These are phyloP conservation scores for Corvus hawaiiensis DNA, from an alignment of 2,113 vertebrate species.

Conservation along the genomic window DNA sequence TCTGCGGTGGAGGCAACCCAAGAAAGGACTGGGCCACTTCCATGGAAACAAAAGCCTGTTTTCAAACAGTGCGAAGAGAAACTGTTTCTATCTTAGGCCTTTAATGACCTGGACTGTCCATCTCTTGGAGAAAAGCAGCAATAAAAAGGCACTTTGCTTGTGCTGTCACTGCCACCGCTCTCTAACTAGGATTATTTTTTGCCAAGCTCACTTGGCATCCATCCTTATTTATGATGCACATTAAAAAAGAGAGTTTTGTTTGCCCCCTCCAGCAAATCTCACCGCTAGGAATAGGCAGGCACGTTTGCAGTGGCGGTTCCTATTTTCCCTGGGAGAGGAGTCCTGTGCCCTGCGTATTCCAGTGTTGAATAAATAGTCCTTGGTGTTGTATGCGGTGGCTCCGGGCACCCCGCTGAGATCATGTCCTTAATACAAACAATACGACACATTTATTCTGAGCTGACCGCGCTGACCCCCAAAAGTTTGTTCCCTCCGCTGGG, in stretches of 20 bases:
- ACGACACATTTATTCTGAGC: slow-evolving; percentile 86
- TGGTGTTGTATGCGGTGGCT: slow-evolving; percentile 68
- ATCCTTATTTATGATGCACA: slow-evolving; percentile 11
- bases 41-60: slow-evolving; percentile 77
- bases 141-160: slow-evolving; percentile 27
- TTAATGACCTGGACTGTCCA: slow-evolving; percentile 73
- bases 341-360: slow-evolving; percentile 60
- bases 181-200: slow-evolving; percentile 10
- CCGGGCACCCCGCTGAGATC: slow-evolving; percentile 91
- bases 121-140: slow-evolving; percentile 21
- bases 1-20: slow-evolving; percentile 23
- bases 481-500: slow-evolving; percentile 87
- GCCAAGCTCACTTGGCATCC: background rate
- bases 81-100: slow-evolving; percentile 69
- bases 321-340: slow-evolving; percentile 62
- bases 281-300: slow-evolving; percentile 16
- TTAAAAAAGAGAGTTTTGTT: slow-evolving; percentile 9
- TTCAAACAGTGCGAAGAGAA: slow-evolving; percentile 74
- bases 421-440: slow-evolving; percentile 95
- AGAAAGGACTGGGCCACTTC: slow-evolving; percentile 63
- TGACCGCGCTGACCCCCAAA: slow-evolving; percentile 93
- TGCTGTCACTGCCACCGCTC: background rate
- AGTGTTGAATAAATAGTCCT: slow-evolving; percentile 77
- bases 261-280: background rate
- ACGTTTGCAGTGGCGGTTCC: slow-evolving; percentile 34